Percentiles rank a stretch among this genome's conserved stretches.
phyloP scores from a whole-genome alignment of 1,140 invertebrate species.

The Drosophila seguyi region DNA sequence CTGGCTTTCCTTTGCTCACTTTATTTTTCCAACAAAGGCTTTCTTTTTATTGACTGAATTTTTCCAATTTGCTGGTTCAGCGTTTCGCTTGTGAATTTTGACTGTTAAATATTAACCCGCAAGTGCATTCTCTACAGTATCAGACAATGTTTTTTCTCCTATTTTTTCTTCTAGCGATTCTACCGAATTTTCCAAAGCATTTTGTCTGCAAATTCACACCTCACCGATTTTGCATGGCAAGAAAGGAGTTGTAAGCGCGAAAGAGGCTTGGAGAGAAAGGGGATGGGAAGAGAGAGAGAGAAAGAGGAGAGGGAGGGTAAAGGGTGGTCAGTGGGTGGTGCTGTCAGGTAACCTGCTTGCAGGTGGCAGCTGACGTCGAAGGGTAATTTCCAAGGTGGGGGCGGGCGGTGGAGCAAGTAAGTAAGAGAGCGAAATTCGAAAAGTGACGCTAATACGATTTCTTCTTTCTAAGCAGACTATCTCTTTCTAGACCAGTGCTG shows the following conservation, averaged over 20 bases:
- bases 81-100: slow-evolving; percentile 20
- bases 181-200: slow-evolving; percentile 25
- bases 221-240: slow-evolving; percentile 43
- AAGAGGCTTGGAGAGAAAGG: background rate
- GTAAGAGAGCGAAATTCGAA: slow-evolving; percentile 74
- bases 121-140: slow-evolving; percentile 11
- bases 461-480: slow-evolving; percentile 4
- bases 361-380: slow-evolving; percentile 24
- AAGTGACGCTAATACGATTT: slow-evolving; percentile 79
- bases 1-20: background rate
- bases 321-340: background rate
- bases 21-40: background rate
- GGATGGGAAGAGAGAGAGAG: background rate
- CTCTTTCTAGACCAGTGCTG: background rate
- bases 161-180: slow-evolving; percentile 9
- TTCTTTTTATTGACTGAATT: slow-evolving; percentile 12
- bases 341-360: slow-evolving; percentile 6
- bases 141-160: background rate
- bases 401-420: background rate
- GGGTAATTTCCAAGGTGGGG: background rate
- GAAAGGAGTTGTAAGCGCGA: background rate
- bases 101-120: slow-evolving; percentile 32
- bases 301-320: too few species aligned
- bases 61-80: slow-evolving; percentile 18
- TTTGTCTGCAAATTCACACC: slow-evolving; percentile 58